These are phyloP conservation scores for Bimastos eiseni DNA, from an alignment of 2,888 invertebrate species.

Conservation along the genomic window DNA sequence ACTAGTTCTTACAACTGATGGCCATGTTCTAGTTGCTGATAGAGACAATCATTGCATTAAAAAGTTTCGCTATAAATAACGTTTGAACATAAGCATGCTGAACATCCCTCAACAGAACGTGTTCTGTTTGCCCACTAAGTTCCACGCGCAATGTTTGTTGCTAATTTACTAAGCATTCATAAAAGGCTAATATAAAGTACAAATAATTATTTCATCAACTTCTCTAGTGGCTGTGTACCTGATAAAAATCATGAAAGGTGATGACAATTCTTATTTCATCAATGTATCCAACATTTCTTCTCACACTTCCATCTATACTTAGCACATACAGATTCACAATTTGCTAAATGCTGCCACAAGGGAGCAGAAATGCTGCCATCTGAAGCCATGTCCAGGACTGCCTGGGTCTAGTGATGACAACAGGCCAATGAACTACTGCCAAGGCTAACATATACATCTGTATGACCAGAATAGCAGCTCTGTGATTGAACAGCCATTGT, in stretches of 20 bases:
- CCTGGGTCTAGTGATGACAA: neutral
- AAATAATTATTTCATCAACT: neutral
- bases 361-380: no score
- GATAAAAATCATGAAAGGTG: neutral
- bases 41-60: slow-evolving; percentile 46
- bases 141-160: neutral
- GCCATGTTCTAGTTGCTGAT: slow-evolving; percentile 44
- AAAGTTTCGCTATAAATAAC: slow-evolving; percentile 26
- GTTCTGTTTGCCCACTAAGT: neutral
- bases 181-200: neutral
- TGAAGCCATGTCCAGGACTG: neutral
- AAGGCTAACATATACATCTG: neutral
- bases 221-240: neutral
- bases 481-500: neutral
- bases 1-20: slow-evolving; percentile 42
- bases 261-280: neutral
- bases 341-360: neutral
- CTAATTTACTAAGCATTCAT: neutral
- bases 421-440: neutral
- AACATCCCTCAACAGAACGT: neutral
- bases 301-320: neutral
- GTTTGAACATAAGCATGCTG: neutral
- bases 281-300: neutral
- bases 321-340: neutral
- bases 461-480: no score